Base-by-base conservation (phyloP, 2,888 invertebrate species). In the Lucinisca nassula region DNA sequence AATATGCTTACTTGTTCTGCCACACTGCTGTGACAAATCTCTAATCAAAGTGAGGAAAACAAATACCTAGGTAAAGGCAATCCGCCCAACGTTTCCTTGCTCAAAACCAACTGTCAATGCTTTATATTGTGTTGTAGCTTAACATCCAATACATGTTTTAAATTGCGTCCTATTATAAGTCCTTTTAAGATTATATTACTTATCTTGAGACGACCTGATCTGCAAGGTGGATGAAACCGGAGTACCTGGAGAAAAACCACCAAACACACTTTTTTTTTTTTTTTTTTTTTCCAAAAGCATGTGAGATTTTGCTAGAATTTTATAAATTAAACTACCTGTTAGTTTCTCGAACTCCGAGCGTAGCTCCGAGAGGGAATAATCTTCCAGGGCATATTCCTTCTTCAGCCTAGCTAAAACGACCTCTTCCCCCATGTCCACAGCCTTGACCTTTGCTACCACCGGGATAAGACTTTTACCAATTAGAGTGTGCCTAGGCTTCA, bases 391-490 rank as follows among this genome's bases (percentile, higher is more conserved):
- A 79, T 84, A 75, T n/a, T 75, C 80, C 24, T 58, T 77, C 40
- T 85, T 85, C 1, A 85, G 38, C 4, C 84, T 45, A 1, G 79
- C 79, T 21, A 84, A 75, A 30, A 51, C 21, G 8, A 58, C 27
- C 8, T 74, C 49, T 17, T 27, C 49, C 21, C 38, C 55, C 30
- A 49, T 40, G 30, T 49, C 32, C 24, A 27, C 32, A 14, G n/a
- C n/a, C 74, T 79, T 79, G 27, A 79, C 67, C 37, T 73, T 37
- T 6, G 79, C 35, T 6, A 70, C 35, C 35, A 79, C n/a, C n/a
- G 79, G 84, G 2, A 84, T 37, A 8, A 84, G 32, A 37, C 72
- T 79, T 37, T 79, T 84, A 6, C 79, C 75, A 1, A 75, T 37
- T 21, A 79, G 45, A 2, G 74, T 55, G 24, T 78, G 83, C 37